Conservation (phyloP, 2,113 vertebrate genomes). For the Bufo bufo region DNA sequence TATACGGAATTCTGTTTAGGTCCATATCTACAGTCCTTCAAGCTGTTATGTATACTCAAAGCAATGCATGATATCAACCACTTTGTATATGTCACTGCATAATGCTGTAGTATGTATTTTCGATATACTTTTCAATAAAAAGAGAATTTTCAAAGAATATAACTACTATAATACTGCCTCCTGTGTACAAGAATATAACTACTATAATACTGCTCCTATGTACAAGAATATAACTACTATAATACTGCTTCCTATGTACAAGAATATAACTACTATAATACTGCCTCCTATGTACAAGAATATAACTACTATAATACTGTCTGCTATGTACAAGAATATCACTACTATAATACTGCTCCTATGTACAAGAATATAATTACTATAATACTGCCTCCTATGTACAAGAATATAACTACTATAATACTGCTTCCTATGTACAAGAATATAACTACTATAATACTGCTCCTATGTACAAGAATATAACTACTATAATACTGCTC, state of each 20-base stretch:
- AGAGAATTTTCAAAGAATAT: no score
- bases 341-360: background rate
- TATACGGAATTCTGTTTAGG: no score
- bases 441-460: background rate
- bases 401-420: background rate
- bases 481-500: slow-evolving; percentile 1
- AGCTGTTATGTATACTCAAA: no score
- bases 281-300: background rate
- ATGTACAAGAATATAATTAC: slow-evolving; percentile 7
- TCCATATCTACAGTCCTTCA: no score
- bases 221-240: background rate
- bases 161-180: background rate
- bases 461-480: background rate
- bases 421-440: background rate
- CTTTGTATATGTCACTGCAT: no score
- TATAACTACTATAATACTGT: slow-evolving; percentile 10
- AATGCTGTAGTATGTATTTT: no score
- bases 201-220: background rate
- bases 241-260: background rate
- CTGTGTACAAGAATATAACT: no score
- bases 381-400: background rate
- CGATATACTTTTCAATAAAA: no score
- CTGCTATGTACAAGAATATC: background rate
- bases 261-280: background rate
- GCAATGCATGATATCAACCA: no score